A percentile compares a stretch with the other conserved stretches of the same genome.
phyloP scores from a whole-genome alignment of 64 coral and sea anemone species.

The Stichodactyla mertensii region DNA sequence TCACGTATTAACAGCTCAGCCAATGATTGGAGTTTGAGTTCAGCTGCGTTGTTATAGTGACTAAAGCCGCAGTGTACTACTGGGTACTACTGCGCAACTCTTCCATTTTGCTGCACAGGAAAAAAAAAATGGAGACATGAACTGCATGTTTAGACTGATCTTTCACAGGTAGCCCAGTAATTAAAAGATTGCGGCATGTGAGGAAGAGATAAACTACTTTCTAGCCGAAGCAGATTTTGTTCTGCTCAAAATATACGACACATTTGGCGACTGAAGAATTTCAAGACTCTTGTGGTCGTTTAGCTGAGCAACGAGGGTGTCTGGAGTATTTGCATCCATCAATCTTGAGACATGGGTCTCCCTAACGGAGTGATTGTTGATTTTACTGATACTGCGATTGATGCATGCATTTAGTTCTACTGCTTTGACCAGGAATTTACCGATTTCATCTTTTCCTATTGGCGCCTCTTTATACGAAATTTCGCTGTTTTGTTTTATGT shows the following conservation, averaged over 20 bases:
- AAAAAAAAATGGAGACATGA: too few species aligned
- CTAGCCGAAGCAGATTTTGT: neutral
- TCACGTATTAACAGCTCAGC: too few species aligned
- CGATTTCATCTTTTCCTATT: slow-evolving; percentile 58
- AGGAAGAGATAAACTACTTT: neutral
- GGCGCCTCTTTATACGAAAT: slow-evolving; percentile 41
- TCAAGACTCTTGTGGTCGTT: slow-evolving; percentile 63
- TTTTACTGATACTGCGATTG: slow-evolving; percentile 28
- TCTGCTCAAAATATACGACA: slow-evolving; percentile 24
- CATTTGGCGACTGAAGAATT: slow-evolving; percentile 60
- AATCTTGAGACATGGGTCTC: slow-evolving; percentile 50
- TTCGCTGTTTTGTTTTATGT: neutral
- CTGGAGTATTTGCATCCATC: slow-evolving; percentile 52
- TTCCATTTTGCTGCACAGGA: too few species aligned
- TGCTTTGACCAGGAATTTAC: slow-evolving; percentile 44
- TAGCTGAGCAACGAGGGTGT: slow-evolving; percentile 54
- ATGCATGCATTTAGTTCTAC: slow-evolving; percentile 33
- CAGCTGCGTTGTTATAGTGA: too few species aligned
- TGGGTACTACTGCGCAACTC: too few species aligned
- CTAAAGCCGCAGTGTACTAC: too few species aligned
- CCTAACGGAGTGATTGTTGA: slow-evolving; percentile 45
- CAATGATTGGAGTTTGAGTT: too few species aligned
- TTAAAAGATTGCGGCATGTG: too few species aligned
- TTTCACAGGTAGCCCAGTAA: too few species aligned
- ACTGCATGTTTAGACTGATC: too few species aligned